Percentiles rank a stretch among this genome's conserved stretches.
phyloP scores from a whole-genome alignment of 23 tunicate genomes.

The Phallusia fumigata region DNA sequence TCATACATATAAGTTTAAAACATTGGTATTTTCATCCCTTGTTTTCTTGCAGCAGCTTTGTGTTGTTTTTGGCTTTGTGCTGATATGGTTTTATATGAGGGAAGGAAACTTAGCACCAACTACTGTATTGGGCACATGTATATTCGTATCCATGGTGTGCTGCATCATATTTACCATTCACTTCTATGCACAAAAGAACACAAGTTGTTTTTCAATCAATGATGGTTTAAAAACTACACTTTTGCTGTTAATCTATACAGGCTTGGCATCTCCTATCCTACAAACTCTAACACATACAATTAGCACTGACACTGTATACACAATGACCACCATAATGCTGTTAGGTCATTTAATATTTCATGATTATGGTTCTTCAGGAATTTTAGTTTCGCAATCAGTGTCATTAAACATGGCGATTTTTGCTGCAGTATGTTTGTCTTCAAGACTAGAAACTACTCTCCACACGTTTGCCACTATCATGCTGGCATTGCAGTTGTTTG shows the following conservation, averaged over 20 bases:
- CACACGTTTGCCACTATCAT: conserved; percentile 63
- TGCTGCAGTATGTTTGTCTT: conserved; percentile 86
- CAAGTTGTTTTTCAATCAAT: not conserved
- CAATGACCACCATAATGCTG: conserved; percentile 64
- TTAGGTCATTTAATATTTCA: conserved; percentile 72
- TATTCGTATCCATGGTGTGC: conserved; percentile 21
- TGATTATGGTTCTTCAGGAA: conserved; percentile 50
- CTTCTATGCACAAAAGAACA: not conserved
- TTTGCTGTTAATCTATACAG: conserved; percentile 57
- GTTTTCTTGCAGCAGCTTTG: conserved; percentile 73
- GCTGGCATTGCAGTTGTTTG: conserved; percentile 72
- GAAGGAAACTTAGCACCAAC: conserved; percentile 36
- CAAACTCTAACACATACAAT: conserved; percentile 86
- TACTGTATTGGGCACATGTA: conserved; percentile 12
- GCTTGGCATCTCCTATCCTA: conserved; percentile 73
- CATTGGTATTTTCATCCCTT: conserved; percentile 44
- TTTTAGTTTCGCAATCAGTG: conserved; percentile 57
- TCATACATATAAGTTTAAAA: conserved; percentile 43
- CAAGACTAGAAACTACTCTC: conserved; percentile 50
- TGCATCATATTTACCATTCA: conserved; percentile 26
- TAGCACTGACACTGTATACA: conserved; percentile 88
- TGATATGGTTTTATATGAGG: conserved; percentile 72
- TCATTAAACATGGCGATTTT: conserved; percentile 81
- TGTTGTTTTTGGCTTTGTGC: conserved; percentile 47
- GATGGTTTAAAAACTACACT: conserved; percentile 46